Percentiles rank a stretch among this genome's conserved stretches.
phyloP scores from a whole-genome alignment of 2,797 vertebrate species.

The Dallia pectoralis region DNA sequence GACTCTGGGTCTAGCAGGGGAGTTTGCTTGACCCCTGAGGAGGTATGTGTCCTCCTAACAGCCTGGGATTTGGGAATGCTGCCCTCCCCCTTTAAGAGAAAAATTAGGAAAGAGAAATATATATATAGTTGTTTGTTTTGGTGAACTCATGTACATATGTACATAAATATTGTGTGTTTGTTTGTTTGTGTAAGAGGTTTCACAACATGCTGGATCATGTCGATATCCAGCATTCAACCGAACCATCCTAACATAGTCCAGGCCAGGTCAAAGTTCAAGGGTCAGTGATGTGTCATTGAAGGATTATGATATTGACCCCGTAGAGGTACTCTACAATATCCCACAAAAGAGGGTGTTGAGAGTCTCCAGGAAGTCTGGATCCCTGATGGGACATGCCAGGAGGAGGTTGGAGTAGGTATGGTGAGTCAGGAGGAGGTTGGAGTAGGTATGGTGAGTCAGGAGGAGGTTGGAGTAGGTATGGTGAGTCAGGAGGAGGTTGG shows the following conservation, averaged over 20 bases:
- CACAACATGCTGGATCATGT: not conserved
- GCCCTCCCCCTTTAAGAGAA: slow-evolving; percentile 17
- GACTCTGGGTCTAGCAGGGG: slow-evolving; percentile 16
- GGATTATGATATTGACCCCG: too few species aligned
- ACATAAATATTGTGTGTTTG: too few species aligned
- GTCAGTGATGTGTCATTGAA: too few species aligned
- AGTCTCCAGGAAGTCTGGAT: slow-evolving; percentile 46
- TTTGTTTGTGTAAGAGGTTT: too few species aligned
- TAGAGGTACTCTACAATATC: slow-evolving; percentile 6
- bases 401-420: slow-evolving; percentile 29
- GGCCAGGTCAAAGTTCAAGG: slow-evolving; percentile 11
- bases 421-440: slow-evolving; percentile 19
- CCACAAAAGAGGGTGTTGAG: slow-evolving; percentile 38
- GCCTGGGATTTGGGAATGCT: slow-evolving; percentile 42
- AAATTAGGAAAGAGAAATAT: too few species aligned
- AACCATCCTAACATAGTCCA: not conserved
- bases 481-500: slow-evolving; percentile 1
- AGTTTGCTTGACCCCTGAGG: slow-evolving; percentile 6
- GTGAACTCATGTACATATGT: too few species aligned
- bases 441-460: slow-evolving; percentile 5
- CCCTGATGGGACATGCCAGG: slow-evolving; percentile 50
- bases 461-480: slow-evolving; percentile 37
- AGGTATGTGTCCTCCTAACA: slow-evolving; percentile 51
- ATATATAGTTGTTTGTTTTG: too few species aligned
- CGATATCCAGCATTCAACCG: not conserved